Base-by-base conservation (phyloP, 2,113 vertebrate genomes). In the Cavia aperea region DNA sequence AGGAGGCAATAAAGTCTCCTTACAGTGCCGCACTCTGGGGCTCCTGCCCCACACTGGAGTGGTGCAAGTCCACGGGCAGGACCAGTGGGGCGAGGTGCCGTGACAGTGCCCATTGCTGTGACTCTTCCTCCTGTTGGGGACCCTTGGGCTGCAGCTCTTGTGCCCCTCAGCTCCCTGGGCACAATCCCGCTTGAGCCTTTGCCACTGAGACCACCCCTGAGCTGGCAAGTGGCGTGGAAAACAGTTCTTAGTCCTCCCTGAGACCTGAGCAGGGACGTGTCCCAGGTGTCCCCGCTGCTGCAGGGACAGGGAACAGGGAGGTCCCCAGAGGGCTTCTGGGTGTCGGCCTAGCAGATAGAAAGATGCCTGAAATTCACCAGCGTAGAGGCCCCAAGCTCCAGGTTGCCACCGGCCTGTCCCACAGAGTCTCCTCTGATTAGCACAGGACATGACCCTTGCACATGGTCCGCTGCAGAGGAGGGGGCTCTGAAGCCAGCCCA, bases 21-120 rank as follows among this genome's bases (percentile, higher is more conserved):
- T 15, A 2, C 4, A 15, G 16, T 0, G 0, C 2, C 0, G 39
- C 0, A 0, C 3, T 58, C 46, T 24, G 58, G 63, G 16, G 10
- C 43, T 46, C 39, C 49, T 13, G 13, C 39, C 36, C 23, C 29
- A 72, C 81, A 5, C 2, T 16, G 36, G 66, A 1, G 10, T 31
- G 3, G 0, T n/a, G 36, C 0, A 29, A 39, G 54, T 24, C 51
- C 46, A 9, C 2, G 2, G 60, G 66, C 12, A 7, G 31, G 19
- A 4, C 11, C 68, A 10, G 68, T n/a, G 68, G 68, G 36, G 19
- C 18, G 18, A 4, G 2, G 0, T 1, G 39, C 23, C 24, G 5
- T 21, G 18, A 1, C 46, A 60, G 87, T 49, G 3, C 0, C 31
- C 1, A 1, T 19, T 62, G 13, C 0, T 0, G 1, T 13, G 18